Evolutionary conservation across 2,113 vertebrate genomes (phyloP).

Genomic region (Lepus americanus): DNA sequence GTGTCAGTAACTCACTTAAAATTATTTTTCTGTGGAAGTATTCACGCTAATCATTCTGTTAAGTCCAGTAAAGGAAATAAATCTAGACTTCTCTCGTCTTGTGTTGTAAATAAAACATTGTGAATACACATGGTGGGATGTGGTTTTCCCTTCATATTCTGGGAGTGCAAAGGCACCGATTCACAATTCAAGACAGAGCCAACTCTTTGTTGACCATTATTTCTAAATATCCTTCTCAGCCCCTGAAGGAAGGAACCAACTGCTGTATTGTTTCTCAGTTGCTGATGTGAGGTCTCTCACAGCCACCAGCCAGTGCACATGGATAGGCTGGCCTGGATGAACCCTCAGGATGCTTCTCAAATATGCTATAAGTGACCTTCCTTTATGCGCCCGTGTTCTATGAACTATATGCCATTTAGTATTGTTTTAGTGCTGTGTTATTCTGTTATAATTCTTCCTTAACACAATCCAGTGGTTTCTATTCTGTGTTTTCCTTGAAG

Average conservation of each 20-base stretch:
- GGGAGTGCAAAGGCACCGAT: background rate
- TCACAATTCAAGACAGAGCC: background rate
- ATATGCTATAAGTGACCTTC: accelerated
- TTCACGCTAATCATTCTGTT: background rate
- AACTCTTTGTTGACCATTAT: background rate
- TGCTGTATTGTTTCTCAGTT: background rate
- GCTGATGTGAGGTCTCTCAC: background rate
- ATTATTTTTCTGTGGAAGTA: constrained; percentile 47
- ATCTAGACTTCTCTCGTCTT: background rate
- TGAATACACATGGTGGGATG: background rate
- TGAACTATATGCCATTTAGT: background rate
- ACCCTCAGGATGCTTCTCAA: background rate
- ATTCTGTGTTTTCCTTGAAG: background rate
- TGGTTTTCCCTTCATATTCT: background rate
- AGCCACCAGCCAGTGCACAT: accelerated
- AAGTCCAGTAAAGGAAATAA: constrained; percentile 10
- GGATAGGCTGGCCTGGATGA: too few species aligned
- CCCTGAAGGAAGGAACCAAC: background rate
- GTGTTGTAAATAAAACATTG: background rate
- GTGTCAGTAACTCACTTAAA: constrained; percentile 65
- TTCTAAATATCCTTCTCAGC: background rate
- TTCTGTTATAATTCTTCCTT: background rate
- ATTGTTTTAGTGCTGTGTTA: background rate
- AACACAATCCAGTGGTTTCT: background rate
- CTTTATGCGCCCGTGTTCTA: background rate